These are phyloP conservation scores for Heliconius sara DNA, from an alignment of 2,888 invertebrate species.

Conservation along the genomic window DNA sequence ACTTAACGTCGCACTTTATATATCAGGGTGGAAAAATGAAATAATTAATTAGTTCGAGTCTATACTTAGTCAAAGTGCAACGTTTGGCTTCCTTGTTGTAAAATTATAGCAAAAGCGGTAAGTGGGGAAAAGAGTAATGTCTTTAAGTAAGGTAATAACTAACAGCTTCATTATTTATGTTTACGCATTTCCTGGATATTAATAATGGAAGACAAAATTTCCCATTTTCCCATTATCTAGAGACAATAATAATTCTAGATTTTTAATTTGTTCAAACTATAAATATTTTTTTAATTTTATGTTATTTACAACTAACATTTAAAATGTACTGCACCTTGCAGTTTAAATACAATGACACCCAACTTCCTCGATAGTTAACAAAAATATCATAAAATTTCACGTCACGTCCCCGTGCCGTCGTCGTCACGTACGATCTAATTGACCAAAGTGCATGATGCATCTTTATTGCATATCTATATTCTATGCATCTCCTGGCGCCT, in stretches of 20 bases:
- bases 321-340: constrained; percentile 25
- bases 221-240: background rate
- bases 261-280: background rate
- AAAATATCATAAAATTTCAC: constrained; percentile 51
- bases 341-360: constrained; percentile 52
- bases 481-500: constrained; percentile 48
- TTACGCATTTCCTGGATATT: background rate
- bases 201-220: background rate
- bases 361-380: constrained; percentile 46
- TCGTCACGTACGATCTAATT: constrained; percentile 65
- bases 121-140: background rate
- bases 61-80: background rate
- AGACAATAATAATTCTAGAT: background rate
- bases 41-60: background rate
- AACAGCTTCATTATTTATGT: background rate
- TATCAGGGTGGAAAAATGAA: too few relatives aligned
- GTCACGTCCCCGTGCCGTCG: constrained; percentile 51
- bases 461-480: constrained; percentile 53
- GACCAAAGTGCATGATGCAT: constrained; percentile 60
- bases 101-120: background rate
- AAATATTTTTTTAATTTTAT: background rate
- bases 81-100: background rate
- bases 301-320: background rate
- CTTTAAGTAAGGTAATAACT: background rate
- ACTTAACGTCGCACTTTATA: too few relatives aligned